These are phyloP conservation scores for Campaea margaritaria DNA, from an alignment of 2,888 invertebrate genomes.

Conservation along the genomic window DNA sequence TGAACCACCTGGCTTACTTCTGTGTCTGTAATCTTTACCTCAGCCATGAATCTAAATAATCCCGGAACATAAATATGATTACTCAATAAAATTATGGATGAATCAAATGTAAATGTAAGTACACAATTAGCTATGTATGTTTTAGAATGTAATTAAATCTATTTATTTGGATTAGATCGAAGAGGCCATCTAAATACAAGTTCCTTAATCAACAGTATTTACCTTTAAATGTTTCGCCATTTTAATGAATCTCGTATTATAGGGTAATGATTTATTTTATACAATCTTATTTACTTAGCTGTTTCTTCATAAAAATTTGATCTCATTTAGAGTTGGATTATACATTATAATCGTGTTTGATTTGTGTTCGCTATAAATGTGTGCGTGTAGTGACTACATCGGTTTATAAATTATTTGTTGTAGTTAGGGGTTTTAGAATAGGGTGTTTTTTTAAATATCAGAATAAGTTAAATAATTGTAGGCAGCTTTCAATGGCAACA, in stretches of 20 bases:
- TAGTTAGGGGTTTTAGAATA: too few relatives aligned
- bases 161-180: conserved; percentile 45
- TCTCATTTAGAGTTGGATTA: conserved; percentile 51
- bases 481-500: too few relatives aligned
- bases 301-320: conserved; percentile 50
- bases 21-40: conserved; percentile 1
- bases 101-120: conserved; percentile 45
- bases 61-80: too few relatives aligned
- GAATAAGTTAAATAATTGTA: too few relatives aligned
- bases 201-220: conserved; percentile 71
- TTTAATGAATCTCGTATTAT: conserved; percentile 64
- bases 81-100: conserved; percentile 35
- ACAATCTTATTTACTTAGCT: conserved; percentile 33
- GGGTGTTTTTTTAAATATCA: too few relatives aligned
- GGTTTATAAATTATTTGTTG: neutral
- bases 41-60: too few relatives aligned
- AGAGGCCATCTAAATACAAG: conserved; percentile 59
- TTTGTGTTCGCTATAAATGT: conserved; percentile 2
- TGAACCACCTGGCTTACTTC: neutral
- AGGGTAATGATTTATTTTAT: conserved; percentile 49
- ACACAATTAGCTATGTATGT: conserved; percentile 50
- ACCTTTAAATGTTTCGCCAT: conserved; percentile 62
- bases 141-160: conserved; percentile 40
- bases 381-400: neutral
- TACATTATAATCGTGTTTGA: conserved; percentile 32